A percentile compares a stretch with the other conserved stretches of the same genome.
Conservation (phyloP, 2,888 invertebrate genomes). For the Agonopterix arenella region DNA sequence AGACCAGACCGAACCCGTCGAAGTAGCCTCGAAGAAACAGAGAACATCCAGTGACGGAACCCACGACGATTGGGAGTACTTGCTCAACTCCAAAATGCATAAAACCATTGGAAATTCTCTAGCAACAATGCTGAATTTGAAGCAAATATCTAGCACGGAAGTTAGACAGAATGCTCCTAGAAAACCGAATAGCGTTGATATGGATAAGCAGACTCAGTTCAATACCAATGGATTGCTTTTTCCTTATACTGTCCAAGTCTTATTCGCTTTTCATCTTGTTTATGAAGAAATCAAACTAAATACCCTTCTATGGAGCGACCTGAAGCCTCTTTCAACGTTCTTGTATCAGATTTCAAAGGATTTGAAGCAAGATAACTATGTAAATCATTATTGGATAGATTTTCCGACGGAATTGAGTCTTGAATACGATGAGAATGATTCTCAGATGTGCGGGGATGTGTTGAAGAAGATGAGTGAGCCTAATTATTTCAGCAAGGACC, state of each 20-base stretch:
- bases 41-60: conserved; percentile 86
- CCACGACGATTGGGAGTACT: conserved; percentile 88
- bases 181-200: conserved; percentile 17
- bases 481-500: conserved; percentile 76
- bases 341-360: conserved; percentile 87
- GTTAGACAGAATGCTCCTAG: conserved; percentile 14
- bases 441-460: conserved; percentile 76
- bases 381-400: conserved; percentile 90
- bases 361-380: conserved; percentile 82
- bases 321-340: conserved; percentile 82
- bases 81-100: conserved; percentile 78
- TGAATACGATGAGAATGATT: conserved; percentile 44
- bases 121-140: conserved; percentile 57
- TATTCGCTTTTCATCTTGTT: conserved; percentile 89
- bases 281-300: conserved; percentile 95
- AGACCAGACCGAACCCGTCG: conserved; percentile 44
- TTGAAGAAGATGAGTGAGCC: conserved; percentile 78
- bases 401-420: conserved; percentile 80
- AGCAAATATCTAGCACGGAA: conserved; percentile 16
- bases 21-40: conserved; percentile 84
- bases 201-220: conserved; percentile 60
- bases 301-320: conserved; percentile 80
- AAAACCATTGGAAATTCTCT: conserved; percentile 60
- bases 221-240: conserved; percentile 83
- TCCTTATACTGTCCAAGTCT: conserved; percentile 82